Base-by-base conservation (phyloP, 2,797 vertebrate genomes). In the Fratercula arctica region DNA sequence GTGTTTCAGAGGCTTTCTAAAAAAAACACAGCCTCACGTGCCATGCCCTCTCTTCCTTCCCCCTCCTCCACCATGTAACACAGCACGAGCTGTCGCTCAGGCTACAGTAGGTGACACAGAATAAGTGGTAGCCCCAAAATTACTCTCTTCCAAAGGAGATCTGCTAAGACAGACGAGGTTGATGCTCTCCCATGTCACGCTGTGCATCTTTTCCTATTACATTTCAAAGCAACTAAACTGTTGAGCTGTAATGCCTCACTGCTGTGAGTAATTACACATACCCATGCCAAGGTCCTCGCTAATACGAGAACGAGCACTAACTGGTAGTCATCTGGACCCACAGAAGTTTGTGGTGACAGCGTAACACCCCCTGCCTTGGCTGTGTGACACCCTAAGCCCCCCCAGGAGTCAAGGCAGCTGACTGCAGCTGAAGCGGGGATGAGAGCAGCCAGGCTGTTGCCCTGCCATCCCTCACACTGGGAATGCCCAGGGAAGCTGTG, bases 51-150 rank as follows among this genome's bases (percentile, higher is more conserved):
- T 41, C 43, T 64, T 70, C 33, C 43, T 59, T 67, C 50, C 43
- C 35, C 28, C n/a, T 59, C 24, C 48, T 59, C 45, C 48, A 31
- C 10, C n/a, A 60, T 15, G 0, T 4, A 51, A 16, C 16, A 17
- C 24, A 8, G 19, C 24, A 3, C 8, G 2, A 3, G 4, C 16
- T 35, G 26, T 2, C 6, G 35, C 35, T 87, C 57, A 18, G 8
- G 21, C 88, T 11, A 7, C 16, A 35, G 41, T 0, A 48, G 24
- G n/a, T 21, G 20, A 92, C 51, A n/a, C 2, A 46, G 29, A 33
- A 2, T 6, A 41, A 59, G 35, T 1, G 0, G 10, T 29, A 23
- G 13, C 29, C 17, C 37, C 3, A 0, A 2, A 43, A 35, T 23
- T 26, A 11, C 26, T 11, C 46, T 54, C 59, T 51, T 74, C 68